Conservation (phyloP, 2,888 invertebrate genomes). For the Agrotis segetum region DNA sequence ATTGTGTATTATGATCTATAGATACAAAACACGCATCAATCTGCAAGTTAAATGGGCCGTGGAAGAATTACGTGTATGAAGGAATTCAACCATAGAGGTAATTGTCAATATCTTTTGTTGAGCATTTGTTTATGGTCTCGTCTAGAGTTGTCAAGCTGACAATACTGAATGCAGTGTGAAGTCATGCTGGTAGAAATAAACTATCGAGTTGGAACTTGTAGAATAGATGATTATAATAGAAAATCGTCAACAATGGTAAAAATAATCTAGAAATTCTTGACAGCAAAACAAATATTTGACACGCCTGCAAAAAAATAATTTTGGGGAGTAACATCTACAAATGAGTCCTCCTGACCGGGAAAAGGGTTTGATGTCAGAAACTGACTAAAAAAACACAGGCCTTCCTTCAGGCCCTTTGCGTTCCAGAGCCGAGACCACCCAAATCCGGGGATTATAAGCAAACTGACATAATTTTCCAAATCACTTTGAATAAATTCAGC, state of each 20-base stretch:
- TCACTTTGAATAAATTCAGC: neutral
- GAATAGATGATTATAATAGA: neutral
- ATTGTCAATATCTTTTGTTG: slow-evolving; percentile 39
- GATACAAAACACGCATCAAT: slow-evolving; percentile 37
- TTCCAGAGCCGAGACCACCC: no score
- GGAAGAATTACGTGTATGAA: slow-evolving; percentile 39
- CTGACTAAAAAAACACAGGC: no score
- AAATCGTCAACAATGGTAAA: neutral
- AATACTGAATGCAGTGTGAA: slow-evolving; percentile 9
- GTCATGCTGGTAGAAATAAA: neutral
- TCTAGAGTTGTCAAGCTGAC: slow-evolving; percentile 1
- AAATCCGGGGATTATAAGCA: no score
- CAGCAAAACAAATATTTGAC: no score
- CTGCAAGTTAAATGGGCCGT: slow-evolving; percentile 48
- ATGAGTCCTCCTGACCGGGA: no score
- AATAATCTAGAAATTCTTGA: no score
- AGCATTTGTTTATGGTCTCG: slow-evolving; percentile 34
- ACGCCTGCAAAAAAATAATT: no score
- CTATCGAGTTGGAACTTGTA: neutral
- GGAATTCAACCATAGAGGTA: slow-evolving; percentile 36
- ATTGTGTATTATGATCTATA: slow-evolving; percentile 15
- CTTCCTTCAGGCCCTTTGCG: no score
- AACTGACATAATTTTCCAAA: no score
- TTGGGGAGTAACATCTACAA: no score
- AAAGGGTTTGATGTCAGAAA: no score